Evolutionary conservation across 2,113 vertebrate species (phyloP).

Genomic region (Zapornia atra): DNA sequence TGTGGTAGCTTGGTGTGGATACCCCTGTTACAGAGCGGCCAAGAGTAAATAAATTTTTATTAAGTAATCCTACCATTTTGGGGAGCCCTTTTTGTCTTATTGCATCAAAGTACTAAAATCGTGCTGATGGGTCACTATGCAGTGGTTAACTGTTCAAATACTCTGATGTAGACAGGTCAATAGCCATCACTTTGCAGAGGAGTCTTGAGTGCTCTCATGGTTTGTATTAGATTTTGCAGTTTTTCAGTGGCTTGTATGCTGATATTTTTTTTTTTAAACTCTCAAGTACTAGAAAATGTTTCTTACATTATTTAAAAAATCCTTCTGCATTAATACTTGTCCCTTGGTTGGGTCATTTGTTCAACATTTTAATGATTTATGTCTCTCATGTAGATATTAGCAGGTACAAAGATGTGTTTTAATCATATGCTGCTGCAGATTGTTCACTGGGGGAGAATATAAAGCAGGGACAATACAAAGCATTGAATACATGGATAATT

Average conservation of each 20-base stretch:
- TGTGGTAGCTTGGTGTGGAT: neutral
- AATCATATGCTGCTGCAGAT: constrained; percentile 9
- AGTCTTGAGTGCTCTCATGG: neutral
- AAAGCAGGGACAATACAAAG: constrained; percentile 6
- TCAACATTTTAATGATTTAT: constrained; percentile 31
- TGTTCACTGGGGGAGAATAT: neutral
- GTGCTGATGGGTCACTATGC: neutral
- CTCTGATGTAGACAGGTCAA: neutral
- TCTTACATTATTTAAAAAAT: neutral
- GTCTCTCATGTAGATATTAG: neutral
- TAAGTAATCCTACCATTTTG: neutral
- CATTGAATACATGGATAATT: neutral
- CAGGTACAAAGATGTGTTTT: constrained; percentile 13
- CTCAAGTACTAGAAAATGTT: neutral
- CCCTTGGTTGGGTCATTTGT: neutral
- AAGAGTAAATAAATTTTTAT: neutral
- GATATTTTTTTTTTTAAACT: neutral
- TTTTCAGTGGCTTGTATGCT: neutral
- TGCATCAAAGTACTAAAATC: neutral
- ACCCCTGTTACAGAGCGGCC: accelerated
- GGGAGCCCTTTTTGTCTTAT: neutral
- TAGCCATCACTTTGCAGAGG: neutral
- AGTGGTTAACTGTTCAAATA: neutral
- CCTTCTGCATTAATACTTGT: neutral
- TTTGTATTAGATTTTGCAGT: neutral